Conservation (phyloP, 1,140 invertebrate species). For the Hycleus cichorii region DNA sequence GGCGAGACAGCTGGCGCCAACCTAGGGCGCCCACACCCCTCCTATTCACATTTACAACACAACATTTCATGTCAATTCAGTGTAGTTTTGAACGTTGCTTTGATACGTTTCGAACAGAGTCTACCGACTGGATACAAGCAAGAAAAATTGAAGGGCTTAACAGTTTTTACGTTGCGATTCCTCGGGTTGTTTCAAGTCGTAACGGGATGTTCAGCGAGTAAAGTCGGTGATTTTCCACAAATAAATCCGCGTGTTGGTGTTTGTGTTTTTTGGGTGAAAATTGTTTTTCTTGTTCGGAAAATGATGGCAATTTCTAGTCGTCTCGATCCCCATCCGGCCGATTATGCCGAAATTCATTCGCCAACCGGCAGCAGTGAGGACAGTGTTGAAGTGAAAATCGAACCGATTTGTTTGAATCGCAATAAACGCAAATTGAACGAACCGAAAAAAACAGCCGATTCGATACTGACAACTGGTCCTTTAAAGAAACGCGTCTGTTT, state of each 20-base stretch:
- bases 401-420: constrained; percentile 50
- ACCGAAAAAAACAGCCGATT: constrained; percentile 46
- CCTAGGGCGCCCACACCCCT: constrained; percentile 27
- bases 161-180: too few species aligned
- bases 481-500: constrained; percentile 60
- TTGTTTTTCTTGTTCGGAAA: not conserved
- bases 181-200: too few species aligned
- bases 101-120: not conserved
- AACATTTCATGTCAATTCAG: constrained; percentile 42
- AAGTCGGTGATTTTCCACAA: too few species aligned
- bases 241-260: too few species aligned
- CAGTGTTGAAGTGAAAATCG: constrained; percentile 60
- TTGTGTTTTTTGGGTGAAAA: not conserved
- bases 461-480: constrained; percentile 41
- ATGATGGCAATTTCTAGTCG: not conserved
- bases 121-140: too few species aligned
- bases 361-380: constrained; percentile 61
- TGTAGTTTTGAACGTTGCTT: constrained; percentile 28
- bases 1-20: constrained; percentile 28
- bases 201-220: too few species aligned
- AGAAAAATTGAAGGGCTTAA: too few species aligned
- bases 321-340: too few species aligned
- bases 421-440: constrained; percentile 63
- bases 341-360: constrained; percentile 22
- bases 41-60: constrained; percentile 26